Evolutionary conservation across 2,113 vertebrate species (phyloP), one percentile per base, ranked within the genome.

Genomic region (Mugil cephalus): DNA sequence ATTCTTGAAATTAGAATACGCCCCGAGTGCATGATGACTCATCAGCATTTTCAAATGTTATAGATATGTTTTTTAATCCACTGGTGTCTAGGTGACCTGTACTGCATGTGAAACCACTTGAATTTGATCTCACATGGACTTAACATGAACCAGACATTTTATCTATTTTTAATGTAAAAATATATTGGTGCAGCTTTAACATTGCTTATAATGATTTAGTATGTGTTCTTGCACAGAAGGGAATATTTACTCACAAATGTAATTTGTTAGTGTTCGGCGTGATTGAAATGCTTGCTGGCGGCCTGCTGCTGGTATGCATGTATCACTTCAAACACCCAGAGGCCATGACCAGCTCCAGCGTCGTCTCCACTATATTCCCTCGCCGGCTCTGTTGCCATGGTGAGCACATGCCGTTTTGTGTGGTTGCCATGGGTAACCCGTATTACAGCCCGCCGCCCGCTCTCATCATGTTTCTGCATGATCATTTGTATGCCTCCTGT

Each of bases 301-400:
- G 30, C 69, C 56, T 43, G 80, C 45, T 30, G 48, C 48, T 77
- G 63, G 19, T 55, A 11, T 67, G 55, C 64, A 43, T 50, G 83
- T 66, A 82, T 84, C 84, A 60, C 52, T 81, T 80, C 73, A 79
- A 83, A 79, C 82, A 84, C 69, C 78, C 84, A 77, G 76, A 79
- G 82, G 74, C 76, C 86, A 72, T 79, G 76, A 68, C 68, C 47
- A 68, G 70, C 80, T 75, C 71, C 74, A 55, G 21, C 6, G 2
- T 65, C 12, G 59, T 79, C 67, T 79, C 65, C 15, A 45, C 69
- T 69, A 39, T 75, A 84, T 65, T 88, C 87, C 83, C 84, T 78
- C 39, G 21, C 80, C 82, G 24, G 77, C 74, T 74, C 88, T 82
- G 90, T 93, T 93, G 87, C 92, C 80, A 93, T 93, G 90, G 92